Base-by-base conservation (phyloP, 2,888 invertebrate genomes). In the Scelioninae gen. 1 region DNA sequence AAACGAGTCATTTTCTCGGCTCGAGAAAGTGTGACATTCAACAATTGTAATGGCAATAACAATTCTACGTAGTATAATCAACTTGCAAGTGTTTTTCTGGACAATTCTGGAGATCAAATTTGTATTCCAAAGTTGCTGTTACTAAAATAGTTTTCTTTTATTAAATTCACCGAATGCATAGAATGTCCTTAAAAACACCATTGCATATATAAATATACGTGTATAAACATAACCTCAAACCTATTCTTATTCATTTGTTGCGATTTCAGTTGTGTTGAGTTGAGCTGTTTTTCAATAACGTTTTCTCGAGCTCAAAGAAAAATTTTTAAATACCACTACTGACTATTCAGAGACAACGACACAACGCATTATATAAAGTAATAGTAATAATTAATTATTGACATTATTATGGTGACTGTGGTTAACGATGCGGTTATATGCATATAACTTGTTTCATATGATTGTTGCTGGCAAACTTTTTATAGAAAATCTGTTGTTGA, bases 291-390 rank as follows among this genome's bases (percentile, higher is more conserved):
- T 47, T 11, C 40, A 31, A 51, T 23, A 29, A 69, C 75, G 74
- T 75, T 78, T 83, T 79, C 82, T 82, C 82, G 79, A 83, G 83
- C 80, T 66, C 75, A 62, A 74, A 38, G 80, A 83, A 77, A 83
- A 76, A 51, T 84, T 74, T 66, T 71, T 58, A 65, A 84, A 76
- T 80, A 88, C 80, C 87, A 86, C 56, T 85, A 89, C 89, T 89
- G 90, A 91, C 89, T 91, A 92, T 92, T 92, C 91, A 90, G 89
- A 91, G 91, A 92, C 92, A 92, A 92, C 92, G 92, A 92, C 91
- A 92, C 91, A 92, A 89, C 90, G 92, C 92, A 91, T 92, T 91
- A 92, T 23, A 23, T 89, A 89, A 91, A 90, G 89, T 92, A 91
- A 91, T 90, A 89, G 89, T 87, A 87, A 89, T 84, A 84, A 85